Percentiles rank a stretch among this genome's conserved stretches.
phyloP scores from a whole-genome alignment of 2,113 vertebrate genomes.

The Fregetta grallaria region DNA sequence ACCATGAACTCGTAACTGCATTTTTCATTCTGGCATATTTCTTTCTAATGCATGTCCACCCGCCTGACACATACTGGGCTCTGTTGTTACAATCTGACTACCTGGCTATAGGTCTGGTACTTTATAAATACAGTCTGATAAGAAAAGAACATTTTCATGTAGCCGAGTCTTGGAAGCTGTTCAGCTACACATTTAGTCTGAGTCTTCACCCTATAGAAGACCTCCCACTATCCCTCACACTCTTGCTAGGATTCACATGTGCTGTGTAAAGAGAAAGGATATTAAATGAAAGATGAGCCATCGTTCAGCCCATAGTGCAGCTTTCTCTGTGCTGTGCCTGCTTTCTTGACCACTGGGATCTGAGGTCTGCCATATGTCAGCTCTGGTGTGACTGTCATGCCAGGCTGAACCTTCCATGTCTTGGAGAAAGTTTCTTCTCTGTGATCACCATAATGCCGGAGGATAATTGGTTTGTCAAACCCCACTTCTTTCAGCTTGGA shows the following conservation, averaged over 20 bases:
- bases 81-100: background rate
- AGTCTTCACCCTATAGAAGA: background rate
- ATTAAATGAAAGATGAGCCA: constrained; percentile 77
- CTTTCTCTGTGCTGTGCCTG: constrained; percentile 47
- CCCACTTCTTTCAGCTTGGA: constrained; percentile 15
- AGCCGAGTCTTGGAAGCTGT: background rate
- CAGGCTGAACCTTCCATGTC: background rate
- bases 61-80: background rate
- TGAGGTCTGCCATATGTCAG: constrained; percentile 28
- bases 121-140: background rate
- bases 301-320: constrained; percentile 72
- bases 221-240: background rate
- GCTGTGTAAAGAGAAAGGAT: constrained; percentile 60
- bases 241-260: background rate
- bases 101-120: background rate
- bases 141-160: background rate
- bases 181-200: background rate
- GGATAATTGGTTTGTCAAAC: constrained; percentile 39
- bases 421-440: background rate
- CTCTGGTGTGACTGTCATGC: background rate
- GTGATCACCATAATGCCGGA: constrained; percentile 67
- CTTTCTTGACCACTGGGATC: constrained; percentile 20
- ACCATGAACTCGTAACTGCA: background rate
- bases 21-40: background rate
- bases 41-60: background rate